Evolutionary conservation across 30 jellyfish, hydroid and myxozoan genomes (phyloP).

Genomic region (Rhopilema esculentum): DNA sequence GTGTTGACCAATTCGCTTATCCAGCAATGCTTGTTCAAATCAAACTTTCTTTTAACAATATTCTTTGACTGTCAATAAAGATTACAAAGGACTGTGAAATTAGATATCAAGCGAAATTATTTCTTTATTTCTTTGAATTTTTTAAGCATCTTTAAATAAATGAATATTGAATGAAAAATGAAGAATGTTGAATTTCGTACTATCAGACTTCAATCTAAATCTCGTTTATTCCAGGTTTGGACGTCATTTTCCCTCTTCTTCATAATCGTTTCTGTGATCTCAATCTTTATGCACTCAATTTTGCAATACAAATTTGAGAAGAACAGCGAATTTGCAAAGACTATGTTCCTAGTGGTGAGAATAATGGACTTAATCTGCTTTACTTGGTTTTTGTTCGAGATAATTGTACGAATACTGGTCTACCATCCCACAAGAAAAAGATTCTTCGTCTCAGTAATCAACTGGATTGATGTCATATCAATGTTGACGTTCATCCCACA

Average conservation of each 20-base stretch:
- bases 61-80: too few species aligned
- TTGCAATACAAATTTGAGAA: constrained; percentile 12
- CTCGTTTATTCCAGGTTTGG: constrained; percentile 68
- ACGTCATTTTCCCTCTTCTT: constrained; percentile 67
- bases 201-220: too few species aligned
- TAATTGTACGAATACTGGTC: constrained; percentile 70
- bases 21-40: too few species aligned
- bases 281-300: constrained; percentile 81
- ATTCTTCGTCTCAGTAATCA: constrained; percentile 59
- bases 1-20: too few species aligned
- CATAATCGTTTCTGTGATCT: constrained; percentile 80
- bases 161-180: too few species aligned
- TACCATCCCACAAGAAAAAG: constrained; percentile 65
- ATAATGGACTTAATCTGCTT: constrained; percentile 74
- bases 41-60: too few species aligned
- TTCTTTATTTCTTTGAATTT: too few species aligned
- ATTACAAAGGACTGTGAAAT: too few species aligned
- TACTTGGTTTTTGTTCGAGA: constrained; percentile 83
- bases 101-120: too few species aligned
- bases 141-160: too few species aligned
- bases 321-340: neutral
- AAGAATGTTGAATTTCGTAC: too few species aligned
- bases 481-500: constrained; percentile 69
- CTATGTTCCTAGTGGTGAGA: constrained; percentile 24
- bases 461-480: constrained; percentile 78